Evolutionary conservation across 2,113 vertebrate genomes (phyloP).

Genomic region (Zosterops lateralis): DNA sequence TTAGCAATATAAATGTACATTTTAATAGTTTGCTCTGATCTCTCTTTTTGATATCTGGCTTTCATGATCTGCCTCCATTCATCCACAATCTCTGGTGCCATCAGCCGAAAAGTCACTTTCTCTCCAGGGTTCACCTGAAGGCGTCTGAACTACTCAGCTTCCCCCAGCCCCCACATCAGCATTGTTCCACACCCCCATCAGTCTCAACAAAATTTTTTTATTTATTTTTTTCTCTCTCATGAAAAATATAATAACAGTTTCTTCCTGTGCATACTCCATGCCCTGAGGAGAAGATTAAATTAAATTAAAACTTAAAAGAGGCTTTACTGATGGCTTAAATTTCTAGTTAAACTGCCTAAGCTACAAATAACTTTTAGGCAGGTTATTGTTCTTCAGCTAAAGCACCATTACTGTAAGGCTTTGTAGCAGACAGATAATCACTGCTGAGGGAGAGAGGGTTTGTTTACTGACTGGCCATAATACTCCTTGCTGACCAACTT

Average conservation of each 20-base stretch:
- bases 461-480: neutral
- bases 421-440: neutral
- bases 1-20: constrained; percentile 68
- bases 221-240: neutral
- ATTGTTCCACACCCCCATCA: neutral
- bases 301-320: constrained; percentile 37
- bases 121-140: constrained; percentile 45
- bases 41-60: constrained; percentile 50
- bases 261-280: neutral
- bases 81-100: constrained; percentile 49
- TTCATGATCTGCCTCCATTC: constrained; percentile 33
- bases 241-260: constrained; percentile 2
- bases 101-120: constrained; percentile 39
- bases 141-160: neutral
- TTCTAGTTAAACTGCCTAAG: neutral
- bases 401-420: neutral
- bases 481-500: neutral
- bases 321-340: neutral
- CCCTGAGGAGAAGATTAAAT: constrained; percentile 22
- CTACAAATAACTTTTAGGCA: neutral
- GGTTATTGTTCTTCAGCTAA: neutral
- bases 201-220: neutral
- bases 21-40: constrained; percentile 52
- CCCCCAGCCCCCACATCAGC: neutral
- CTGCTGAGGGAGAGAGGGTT: neutral